Conservation (phyloP, 2,797 vertebrate genomes). For the Heterohyrax brucei region DNA sequence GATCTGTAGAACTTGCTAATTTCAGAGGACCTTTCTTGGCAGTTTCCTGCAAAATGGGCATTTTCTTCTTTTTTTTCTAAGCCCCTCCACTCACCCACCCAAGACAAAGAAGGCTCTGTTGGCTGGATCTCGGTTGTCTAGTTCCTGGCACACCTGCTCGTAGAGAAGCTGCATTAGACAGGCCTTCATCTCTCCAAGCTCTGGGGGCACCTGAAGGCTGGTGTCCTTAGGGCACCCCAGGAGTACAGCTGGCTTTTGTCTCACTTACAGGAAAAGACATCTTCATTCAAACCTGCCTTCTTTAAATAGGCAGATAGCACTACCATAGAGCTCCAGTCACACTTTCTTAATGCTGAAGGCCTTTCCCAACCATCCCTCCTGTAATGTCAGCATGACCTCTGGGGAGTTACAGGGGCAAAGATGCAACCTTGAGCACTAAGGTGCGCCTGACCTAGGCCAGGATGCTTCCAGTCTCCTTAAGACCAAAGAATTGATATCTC, state of each 20-base stretch:
- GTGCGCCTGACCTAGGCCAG: no score
- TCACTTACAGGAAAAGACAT: background rate
- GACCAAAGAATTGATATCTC: no score
- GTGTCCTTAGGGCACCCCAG: background rate
- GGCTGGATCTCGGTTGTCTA: background rate
- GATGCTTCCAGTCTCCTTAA: no score
- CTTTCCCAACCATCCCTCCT: fast-evolving
- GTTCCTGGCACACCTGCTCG: no score
- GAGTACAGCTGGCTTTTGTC: background rate
- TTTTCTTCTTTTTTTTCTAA: background rate
- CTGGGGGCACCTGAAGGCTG: background rate
- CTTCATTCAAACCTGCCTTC: background rate
- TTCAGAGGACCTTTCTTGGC: background rate
- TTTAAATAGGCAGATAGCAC: background rate
- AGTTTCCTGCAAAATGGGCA: background rate
- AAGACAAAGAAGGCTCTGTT: background rate
- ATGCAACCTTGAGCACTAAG: no score
- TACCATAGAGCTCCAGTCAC: background rate
- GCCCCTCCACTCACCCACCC: background rate
- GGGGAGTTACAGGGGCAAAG: no score
- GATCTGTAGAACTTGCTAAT: fast-evolving
- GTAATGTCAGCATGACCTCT: background rate
- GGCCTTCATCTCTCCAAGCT: background rate
- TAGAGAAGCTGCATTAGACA: background rate
- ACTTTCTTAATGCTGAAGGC: background rate